Base-by-base conservation (phyloP, 2,113 vertebrate species). In the Rhea americana region DNA sequence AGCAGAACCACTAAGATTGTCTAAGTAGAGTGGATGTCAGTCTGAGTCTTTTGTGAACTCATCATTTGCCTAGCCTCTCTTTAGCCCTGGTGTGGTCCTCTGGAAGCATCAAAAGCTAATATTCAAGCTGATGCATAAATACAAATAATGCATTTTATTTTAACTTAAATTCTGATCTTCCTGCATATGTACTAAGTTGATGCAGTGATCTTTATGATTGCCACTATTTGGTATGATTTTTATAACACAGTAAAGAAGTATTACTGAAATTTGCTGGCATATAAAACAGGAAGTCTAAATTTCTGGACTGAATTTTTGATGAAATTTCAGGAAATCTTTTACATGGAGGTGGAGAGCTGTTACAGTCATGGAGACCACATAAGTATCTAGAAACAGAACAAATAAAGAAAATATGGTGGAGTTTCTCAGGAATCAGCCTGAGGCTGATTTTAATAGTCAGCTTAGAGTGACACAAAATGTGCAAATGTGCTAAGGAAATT, bases 181-280 rank as follows among this genome's bases (percentile, higher is more conserved):
- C 11, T 6, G 35, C 13, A 35, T 76, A n/a, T 11, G 14, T 22
- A 32, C 25, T 79, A 32, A 43, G 72, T 8, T n/a, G 45, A 32
- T 77, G 11, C 21, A 13, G 55, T 39, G 14, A 25, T 87, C 28
- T 55, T 4, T 67, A 0, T 32, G 37, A 61, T n/a, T 74, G 14
- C 53, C 78, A 13, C 47, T 67, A 5, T 82, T 66, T 82, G 58
- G 14, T 70, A 28, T 94, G 77, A 86, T 95, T 97, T 95, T 73
- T 86, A 1, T 89, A 81, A 53, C 22, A 30, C 18, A 80, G 37
- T 82, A 53, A 62, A 3, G 5, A 11, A 77, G 39, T 24, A n/a
- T 53, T 89, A 19, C 48, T 93, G 62, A 62, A 82, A 66, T 47
- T 82, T 79, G 41, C n/a, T 41, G 43, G 25, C 5, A 22, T 39